phyloP scores from a whole-genome alignment of 2,888 invertebrate genomes.

The Horisme vitalbata region DNA sequence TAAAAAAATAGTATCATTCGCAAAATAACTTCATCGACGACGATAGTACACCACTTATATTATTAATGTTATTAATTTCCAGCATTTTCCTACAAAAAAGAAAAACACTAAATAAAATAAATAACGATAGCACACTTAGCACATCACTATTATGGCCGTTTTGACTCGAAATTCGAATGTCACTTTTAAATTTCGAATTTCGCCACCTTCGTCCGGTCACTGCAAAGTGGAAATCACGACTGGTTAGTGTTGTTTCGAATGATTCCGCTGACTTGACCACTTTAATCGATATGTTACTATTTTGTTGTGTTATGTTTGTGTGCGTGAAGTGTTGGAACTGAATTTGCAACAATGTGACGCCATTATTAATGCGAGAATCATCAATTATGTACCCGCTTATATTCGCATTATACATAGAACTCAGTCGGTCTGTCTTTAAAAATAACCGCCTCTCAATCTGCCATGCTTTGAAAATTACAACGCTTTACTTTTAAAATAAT shows the following conservation, averaged over 20 bases:
- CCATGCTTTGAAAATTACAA: too few species aligned
- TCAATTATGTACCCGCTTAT: not conserved
- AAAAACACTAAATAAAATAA: constrained; percentile 64
- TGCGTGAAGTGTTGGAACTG: constrained; percentile 43
- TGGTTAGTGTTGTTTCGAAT: constrained; percentile 66
- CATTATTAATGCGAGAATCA: not conserved
- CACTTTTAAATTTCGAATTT: constrained; percentile 75
- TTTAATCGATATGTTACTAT: constrained; percentile 62
- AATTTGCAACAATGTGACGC: constrained; percentile 33
- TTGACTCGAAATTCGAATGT: constrained; percentile 48
- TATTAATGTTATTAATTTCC: constrained; percentile 82
- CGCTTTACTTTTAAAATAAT: too few species aligned
- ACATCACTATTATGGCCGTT: constrained; percentile 62
- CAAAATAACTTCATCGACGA: constrained; percentile 81
- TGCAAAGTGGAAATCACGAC: constrained; percentile 80
- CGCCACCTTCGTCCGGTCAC: constrained; percentile 79
- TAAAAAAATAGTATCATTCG: constrained; percentile 78
- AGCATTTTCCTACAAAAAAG: constrained; percentile 82
- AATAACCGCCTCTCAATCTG: too few species aligned
- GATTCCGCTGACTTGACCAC: constrained; percentile 58
- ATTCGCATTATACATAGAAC: too few species aligned
- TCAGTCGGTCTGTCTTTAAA: too few species aligned
- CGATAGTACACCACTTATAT: constrained; percentile 80
- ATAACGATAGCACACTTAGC: constrained; percentile 63
- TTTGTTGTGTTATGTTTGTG: constrained; percentile 57